Percentiles rank a stretch among this genome's conserved stretches.
phyloP scores from a whole-genome alignment of 2,797 vertebrate genomes.

The Urocyon cinereoargenteus region DNA sequence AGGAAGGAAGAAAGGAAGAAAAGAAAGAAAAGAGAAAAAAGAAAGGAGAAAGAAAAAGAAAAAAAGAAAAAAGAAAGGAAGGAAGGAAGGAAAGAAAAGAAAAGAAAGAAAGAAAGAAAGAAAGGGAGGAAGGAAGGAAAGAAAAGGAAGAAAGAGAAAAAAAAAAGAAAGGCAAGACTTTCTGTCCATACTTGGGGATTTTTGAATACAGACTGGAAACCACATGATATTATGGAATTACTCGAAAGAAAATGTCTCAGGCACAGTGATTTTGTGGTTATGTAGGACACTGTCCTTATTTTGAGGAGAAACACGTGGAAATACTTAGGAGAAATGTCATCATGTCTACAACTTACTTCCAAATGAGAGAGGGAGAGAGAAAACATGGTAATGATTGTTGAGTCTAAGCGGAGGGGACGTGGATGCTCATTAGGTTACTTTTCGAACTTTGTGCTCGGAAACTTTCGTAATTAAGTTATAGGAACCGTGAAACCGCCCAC shows the following conservation, averaged over 20 bases:
- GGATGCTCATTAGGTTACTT: not conserved
- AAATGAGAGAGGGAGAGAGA: too few species aligned
- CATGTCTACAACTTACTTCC: not conserved
- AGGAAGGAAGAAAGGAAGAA: too few species aligned
- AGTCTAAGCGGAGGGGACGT: rapidly evolving
- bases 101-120: not conserved
- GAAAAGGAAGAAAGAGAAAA: not conserved
- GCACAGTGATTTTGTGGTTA: not conserved
- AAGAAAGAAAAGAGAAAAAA: too few species aligned
- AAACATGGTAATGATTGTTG: rapidly evolving
- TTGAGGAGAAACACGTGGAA: not conserved
- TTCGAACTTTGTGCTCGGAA: not conserved
- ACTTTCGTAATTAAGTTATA: not conserved
- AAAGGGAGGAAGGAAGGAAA: not conserved
- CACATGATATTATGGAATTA: not conserved
- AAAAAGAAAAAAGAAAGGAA: too few species aligned
- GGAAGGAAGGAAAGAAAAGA: too few species aligned
- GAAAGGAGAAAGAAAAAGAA: too few species aligned
- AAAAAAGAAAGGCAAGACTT: too few species aligned
- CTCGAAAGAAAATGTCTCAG: too few species aligned
- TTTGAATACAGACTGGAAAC: not conserved
- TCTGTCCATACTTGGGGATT: not conserved
- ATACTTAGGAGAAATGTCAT: too few species aligned
- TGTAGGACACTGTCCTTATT: not conserved
- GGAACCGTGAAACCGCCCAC: rapidly evolving